Evolutionary conservation across 2,113 vertebrate genomes (phyloP).

Genomic region (Dipodomys spectabilis): DNA sequence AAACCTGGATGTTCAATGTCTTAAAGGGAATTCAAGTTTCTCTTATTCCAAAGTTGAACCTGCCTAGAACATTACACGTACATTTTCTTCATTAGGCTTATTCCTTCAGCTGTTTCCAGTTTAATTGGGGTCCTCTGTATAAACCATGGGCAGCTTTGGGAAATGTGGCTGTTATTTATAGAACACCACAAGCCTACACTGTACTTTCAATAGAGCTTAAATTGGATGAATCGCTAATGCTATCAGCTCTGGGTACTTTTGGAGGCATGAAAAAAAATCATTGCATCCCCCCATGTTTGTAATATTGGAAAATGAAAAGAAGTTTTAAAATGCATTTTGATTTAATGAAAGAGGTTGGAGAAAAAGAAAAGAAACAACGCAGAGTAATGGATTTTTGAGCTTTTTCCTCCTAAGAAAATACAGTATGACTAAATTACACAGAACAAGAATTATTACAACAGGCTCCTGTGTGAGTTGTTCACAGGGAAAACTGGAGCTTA

Average conservation of each 20-base stretch:
- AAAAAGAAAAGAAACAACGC: constrained; percentile 53
- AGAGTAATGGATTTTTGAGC: constrained; percentile 53
- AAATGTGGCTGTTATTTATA: constrained; percentile 67
- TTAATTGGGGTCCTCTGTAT: constrained; percentile 69
- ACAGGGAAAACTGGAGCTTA: constrained; percentile 51
- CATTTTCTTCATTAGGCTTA: constrained; percentile 70
- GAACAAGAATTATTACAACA: constrained; percentile 54
- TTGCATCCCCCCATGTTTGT: constrained; percentile 24
- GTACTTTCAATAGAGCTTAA: constrained; percentile 77
- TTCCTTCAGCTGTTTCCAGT: constrained; percentile 72
- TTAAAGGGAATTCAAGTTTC: constrained; percentile 69
- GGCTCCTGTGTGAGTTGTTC: constrained; percentile 45
- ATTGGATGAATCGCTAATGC: constrained; percentile 64
- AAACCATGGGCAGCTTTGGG: constrained; percentile 66
- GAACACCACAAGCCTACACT: constrained; percentile 67
- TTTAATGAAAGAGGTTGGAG: constrained; percentile 58
- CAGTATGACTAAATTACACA: constrained; percentile 57
- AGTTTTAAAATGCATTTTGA: constrained; percentile 61
- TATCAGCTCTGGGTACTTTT: constrained; percentile 55
- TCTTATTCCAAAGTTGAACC: constrained; percentile 61
- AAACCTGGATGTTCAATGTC: constrained; percentile 56
- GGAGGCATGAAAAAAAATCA: constrained; percentile 9
- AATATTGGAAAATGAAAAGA: constrained; percentile 67
- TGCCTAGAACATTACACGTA: constrained; percentile 48
- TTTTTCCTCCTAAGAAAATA: constrained; percentile 26